These are phyloP conservation scores for Indri indri DNA, from an alignment of 2,113 vertebrate species.

Conservation along the genomic window DNA sequence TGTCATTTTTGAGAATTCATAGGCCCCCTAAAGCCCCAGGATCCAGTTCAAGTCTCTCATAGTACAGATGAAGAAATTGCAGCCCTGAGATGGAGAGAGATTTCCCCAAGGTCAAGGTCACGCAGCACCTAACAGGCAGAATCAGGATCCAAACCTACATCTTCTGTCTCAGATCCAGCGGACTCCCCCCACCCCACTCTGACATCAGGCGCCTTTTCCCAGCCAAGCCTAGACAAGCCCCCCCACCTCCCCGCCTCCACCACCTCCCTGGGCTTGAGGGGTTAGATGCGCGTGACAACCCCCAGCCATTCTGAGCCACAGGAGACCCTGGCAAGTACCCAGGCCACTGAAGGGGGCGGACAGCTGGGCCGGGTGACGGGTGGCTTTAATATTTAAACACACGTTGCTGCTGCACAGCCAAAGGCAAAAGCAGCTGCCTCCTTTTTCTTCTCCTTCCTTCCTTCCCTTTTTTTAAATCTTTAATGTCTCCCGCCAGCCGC, in stretches of 20 bases:
- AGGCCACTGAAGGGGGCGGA: constrained; percentile 62
- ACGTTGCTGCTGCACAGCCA: constrained; percentile 70
- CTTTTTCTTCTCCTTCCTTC: constrained; percentile 75
- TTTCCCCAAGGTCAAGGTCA: constrained; percentile 50
- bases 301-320: neutral
- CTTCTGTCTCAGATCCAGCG: neutral
- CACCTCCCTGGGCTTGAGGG: neutral
- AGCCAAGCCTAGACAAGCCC: neutral
- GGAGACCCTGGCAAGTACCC: neutral
- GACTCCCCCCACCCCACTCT: accelerated
- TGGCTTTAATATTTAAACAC: constrained; percentile 82
- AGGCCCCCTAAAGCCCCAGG: neutral
- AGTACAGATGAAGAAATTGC: neutral
- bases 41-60: neutral
- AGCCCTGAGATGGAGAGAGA: neutral
- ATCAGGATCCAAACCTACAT: neutral
- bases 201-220: neutral
- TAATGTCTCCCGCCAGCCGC: constrained; percentile 75
- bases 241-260: neutral
- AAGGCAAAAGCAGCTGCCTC: constrained; percentile 74
- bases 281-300: neutral
- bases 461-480: constrained; percentile 74
- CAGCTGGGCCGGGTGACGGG: constrained; percentile 75
- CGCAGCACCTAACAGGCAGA: neutral
- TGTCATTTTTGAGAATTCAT: neutral